Evolutionary conservation across 1,140 invertebrate species (phyloP), one percentile per base, ranked within the genome.

Genomic region (Formica exsecta): DNA sequence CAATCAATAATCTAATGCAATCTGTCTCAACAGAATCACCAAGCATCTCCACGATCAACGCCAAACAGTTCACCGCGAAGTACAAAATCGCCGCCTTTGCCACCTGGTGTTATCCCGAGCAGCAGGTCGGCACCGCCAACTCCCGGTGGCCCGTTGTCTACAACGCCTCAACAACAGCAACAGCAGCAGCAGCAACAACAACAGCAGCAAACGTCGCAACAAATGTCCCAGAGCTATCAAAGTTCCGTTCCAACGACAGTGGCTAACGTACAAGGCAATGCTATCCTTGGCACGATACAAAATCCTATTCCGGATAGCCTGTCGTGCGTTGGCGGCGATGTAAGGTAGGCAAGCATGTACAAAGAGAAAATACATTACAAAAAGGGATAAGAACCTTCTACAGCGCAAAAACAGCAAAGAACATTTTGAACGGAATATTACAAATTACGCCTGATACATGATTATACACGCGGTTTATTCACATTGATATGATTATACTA

Each of bases 61-160:
- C 98, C 98, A 7, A 98, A 98, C 93, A 98, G 98, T 76, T 98
- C 98, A 48, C 98, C 98, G 7, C 96, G 98, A n/a, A 98, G 98
- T 84, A 98, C 97, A 22, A 98, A 98, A 92, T 98, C 98, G 44
- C 98, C 98, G 7, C 98, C 98, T 8, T 94, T 97, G 76, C 92
- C 85, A 61, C 93, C 86, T 74, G 95, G 91, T 91, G 95, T 70
- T 89, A 95, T 93, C 68, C 96, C 96, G 0, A 95, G 94, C 36
- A 96, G 95, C 64, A 95, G 97, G 84, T 97, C 97, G 86, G 97
- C 97, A 32, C 97, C 97, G 2, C 97, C 97, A 76, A 97, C 97
- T 1, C 97, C 97, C 0, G 96, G 96, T n/a, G 94, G 96, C 66
- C 93, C 95, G 0, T 91, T 96, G 11, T 94, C 93, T 44, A 92